These are phyloP conservation scores for Artemia sinica DNA, from an alignment of 2,888 invertebrate species.

Conservation along the genomic window DNA sequence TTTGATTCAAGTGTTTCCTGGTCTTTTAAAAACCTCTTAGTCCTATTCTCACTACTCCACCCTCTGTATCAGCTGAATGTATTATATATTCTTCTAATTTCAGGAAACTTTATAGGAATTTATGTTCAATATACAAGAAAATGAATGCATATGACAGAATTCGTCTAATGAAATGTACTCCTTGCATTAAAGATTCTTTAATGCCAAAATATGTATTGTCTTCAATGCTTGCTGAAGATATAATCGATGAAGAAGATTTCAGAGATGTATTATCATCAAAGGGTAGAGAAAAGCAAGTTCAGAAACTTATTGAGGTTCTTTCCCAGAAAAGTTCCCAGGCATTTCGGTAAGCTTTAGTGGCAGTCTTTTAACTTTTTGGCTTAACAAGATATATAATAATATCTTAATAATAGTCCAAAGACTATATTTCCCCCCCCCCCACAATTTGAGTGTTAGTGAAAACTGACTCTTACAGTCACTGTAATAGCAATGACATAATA, in stretches of 20 bases:
- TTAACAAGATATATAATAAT: too few relatives aligned
- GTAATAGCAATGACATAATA: too few relatives aligned
- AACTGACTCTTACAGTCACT: too few relatives aligned
- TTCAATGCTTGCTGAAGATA: background rate
- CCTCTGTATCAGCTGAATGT: too few relatives aligned
- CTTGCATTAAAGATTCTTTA: slow-evolving; percentile 4
- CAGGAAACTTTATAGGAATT: background rate
- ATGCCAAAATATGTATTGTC: slow-evolving; percentile 1
- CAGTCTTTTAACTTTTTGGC: too few relatives aligned
- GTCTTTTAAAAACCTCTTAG: too few relatives aligned
- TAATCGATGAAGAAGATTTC: slow-evolving; percentile 10
- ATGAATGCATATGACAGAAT: slow-evolving; percentile 12
- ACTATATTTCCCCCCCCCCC: too few relatives aligned
- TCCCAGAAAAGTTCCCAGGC: slow-evolving; percentile 1
- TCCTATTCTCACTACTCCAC: too few relatives aligned
- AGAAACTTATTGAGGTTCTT: slow-evolving; percentile 2
- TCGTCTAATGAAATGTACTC: slow-evolving; percentile 4
- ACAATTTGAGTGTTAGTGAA: too few relatives aligned
- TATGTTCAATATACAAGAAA: background rate
- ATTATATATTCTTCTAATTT: too few relatives aligned
- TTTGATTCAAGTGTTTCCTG: too few relatives aligned
- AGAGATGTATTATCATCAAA: background rate
- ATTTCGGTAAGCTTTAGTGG: background rate
- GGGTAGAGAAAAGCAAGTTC: slow-evolving; percentile 8
- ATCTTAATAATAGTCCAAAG: too few relatives aligned